Evolutionary conservation across 1,140 invertebrate species (phyloP).

Genomic region (Phthorimaea operculella): DNA sequence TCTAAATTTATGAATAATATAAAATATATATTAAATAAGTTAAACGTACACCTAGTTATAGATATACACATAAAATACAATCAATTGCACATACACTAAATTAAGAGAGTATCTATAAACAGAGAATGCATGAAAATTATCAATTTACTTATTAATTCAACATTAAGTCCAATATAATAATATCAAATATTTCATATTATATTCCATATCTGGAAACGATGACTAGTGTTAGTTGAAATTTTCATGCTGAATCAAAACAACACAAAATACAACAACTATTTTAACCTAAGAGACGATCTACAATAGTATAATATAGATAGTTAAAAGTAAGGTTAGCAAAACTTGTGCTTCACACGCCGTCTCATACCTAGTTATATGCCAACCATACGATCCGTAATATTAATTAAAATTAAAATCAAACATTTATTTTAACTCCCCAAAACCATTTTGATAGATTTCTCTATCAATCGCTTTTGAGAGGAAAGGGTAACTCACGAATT

Average conservation of each 20-base stretch:
- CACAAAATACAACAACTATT: slow-evolving; percentile 56
- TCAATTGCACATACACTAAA: slow-evolving; percentile 60
- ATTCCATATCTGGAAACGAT: slow-evolving; percentile 18
- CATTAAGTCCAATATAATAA: slow-evolving; percentile 38
- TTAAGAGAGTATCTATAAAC: slow-evolving; percentile 40
- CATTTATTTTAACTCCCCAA: slow-evolving; percentile 3
- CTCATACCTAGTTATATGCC: slow-evolving; percentile 11
- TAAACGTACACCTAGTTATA: slow-evolving; percentile 50
- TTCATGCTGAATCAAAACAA: slow-evolving; percentile 40
- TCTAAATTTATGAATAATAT: slow-evolving; percentile 24
- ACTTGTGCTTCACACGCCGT: slow-evolving; percentile 50
- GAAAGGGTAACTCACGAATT: slow-evolving; percentile 52
- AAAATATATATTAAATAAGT: slow-evolving; percentile 40
- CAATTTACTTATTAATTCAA: slow-evolving; percentile 39
- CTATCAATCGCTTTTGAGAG: background rate
- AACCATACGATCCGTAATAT: slow-evolving; percentile 20
- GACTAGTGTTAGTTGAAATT: slow-evolving; percentile 41
- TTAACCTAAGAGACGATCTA: slow-evolving; percentile 45
- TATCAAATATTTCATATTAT: slow-evolving; percentile 30
- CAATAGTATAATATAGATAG: slow-evolving; percentile 27
- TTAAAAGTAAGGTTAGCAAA: slow-evolving; percentile 42
- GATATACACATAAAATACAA: slow-evolving; percentile 50
- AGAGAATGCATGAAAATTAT: slow-evolving; percentile 22
- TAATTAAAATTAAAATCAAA: slow-evolving; percentile 26
- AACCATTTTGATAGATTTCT: background rate